Base-by-base conservation (phyloP, 2,797 vertebrate genomes). In the Parambassis ranga region DNA sequence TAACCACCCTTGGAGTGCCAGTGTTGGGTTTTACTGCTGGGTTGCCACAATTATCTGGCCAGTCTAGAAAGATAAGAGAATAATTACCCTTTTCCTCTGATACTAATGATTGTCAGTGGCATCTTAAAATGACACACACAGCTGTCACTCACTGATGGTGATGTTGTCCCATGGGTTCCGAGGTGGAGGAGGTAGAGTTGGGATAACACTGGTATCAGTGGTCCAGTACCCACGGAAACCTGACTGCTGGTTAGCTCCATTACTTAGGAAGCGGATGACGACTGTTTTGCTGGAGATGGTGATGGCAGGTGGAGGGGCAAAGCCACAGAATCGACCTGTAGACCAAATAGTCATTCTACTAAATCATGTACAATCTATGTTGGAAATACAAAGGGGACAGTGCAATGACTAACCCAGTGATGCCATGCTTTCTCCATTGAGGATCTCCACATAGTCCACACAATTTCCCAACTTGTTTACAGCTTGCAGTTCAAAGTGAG, bases 221-320 rank as follows among this genome's bases (percentile, higher is more conserved):
- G 89, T 93, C 92, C 92, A 94, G 67, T 91, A 91, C 61, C 90
- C 91, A 50, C 81, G 88, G 51, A 94, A 93, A 63, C 93, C 92
- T 31, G 60, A 86, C 56, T 90, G 77, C 13, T 90, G 79, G 48
- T 75, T 71, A 5, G 33, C 71, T 18, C 51, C 27, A 1, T 92
- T 87, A 61, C 84, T 91, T 15, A 91, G 39, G 69, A 93, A 94
- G 35, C 90, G 90, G 30, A 94, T 75, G 14, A 87, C 35, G 3
- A 70, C 86, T 7, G 43, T 80, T 63, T 82, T 77, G 32, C 82
- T 66, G 0, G 24, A 14, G 60, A 90, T 36, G 7, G 7, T 72
- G 20, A 89, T 7, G 10, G 2, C 14, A 4, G 81, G 16, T 10
- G 90, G 91, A 42, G 51, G 73, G 3, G 55, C 10, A 11, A 73